Percentiles rank a stretch among this genome's conserved stretches.
phyloP scores from a whole-genome alignment of 2,888 invertebrate species.

The Bugula neritina region DNA sequence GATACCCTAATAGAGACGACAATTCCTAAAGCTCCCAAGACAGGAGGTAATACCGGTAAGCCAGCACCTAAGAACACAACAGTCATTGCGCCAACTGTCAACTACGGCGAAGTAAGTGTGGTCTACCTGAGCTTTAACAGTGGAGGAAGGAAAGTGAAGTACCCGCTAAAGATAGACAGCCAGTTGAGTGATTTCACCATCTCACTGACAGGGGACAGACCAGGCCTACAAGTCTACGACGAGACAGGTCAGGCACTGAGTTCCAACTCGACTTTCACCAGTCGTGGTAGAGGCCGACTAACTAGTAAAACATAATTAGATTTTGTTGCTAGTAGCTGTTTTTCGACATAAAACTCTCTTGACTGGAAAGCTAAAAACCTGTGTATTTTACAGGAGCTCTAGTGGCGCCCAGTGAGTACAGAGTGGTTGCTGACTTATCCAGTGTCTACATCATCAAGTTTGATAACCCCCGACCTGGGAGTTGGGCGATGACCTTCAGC shows the following conservation, averaged over 20 bases:
- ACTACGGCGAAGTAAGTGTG: neutral
- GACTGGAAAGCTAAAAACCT: no score
- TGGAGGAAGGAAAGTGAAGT: neutral
- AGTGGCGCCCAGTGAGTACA: neutral
- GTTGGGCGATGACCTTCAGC: neutral
- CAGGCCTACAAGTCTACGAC: neutral
- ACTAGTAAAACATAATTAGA: no score
- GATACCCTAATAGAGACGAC: neutral
- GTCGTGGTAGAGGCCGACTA: no score
- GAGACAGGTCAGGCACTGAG: no score
- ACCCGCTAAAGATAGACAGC: neutral
- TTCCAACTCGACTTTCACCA: no score
- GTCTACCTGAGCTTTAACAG: neutral
- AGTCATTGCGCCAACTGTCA: neutral
- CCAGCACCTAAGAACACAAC: neutral
- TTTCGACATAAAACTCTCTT: no score
- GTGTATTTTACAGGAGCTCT: neutral
- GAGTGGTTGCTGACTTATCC: neutral
- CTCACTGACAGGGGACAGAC: neutral
- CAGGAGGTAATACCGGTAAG: neutral
- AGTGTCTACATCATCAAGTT: neutral
- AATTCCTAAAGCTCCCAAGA: neutral
- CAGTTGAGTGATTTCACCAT: neutral
- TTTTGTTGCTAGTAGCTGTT: no score
- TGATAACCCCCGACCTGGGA: neutral